Evolutionary conservation across 2,113 vertebrate species (phyloP).

Genomic region (Xenus cinereus): DNA sequence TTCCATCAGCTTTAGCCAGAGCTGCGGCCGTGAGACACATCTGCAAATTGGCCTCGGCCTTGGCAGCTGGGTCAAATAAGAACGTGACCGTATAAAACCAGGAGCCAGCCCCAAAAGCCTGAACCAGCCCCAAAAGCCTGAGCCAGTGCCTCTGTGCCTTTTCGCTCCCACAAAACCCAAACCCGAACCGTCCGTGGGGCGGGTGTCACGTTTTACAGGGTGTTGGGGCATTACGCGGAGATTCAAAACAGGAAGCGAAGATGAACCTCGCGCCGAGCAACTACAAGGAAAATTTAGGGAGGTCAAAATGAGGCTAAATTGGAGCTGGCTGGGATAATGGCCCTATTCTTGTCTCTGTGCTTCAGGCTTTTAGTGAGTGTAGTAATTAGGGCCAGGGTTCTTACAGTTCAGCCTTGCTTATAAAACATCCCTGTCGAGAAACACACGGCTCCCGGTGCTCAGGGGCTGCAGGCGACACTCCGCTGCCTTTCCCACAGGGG

Average conservation of each 20-base stretch:
- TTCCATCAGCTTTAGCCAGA: neutral
- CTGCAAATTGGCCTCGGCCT: neutral
- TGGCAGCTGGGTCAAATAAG: rapidly evolving
- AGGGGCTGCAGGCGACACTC: rapidly evolving
- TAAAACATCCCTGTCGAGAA: neutral
- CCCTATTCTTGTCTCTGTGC: neutral
- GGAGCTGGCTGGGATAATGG: neutral
- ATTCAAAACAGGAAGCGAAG: neutral
- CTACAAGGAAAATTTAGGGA: neutral
- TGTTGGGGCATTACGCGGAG: neutral
- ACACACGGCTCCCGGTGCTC: rapidly evolving
- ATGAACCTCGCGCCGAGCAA: rapidly evolving
- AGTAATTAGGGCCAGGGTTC: neutral
- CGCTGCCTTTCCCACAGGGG: rapidly evolving
- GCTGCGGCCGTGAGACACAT: rapidly evolving
- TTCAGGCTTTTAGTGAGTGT: neutral
- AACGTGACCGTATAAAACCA: rapidly evolving
- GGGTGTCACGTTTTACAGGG: rapidly evolving
- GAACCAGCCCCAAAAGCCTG: neutral
- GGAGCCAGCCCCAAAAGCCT: neutral
- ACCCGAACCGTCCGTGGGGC: rapidly evolving
- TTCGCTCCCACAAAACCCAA: neutral
- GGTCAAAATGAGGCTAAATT: neutral
- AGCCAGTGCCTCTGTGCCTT: neutral
- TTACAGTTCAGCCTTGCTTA: neutral